Evolutionary conservation across 1,140 invertebrate species (phyloP).

Genomic region (Magallana gigas): DNA sequence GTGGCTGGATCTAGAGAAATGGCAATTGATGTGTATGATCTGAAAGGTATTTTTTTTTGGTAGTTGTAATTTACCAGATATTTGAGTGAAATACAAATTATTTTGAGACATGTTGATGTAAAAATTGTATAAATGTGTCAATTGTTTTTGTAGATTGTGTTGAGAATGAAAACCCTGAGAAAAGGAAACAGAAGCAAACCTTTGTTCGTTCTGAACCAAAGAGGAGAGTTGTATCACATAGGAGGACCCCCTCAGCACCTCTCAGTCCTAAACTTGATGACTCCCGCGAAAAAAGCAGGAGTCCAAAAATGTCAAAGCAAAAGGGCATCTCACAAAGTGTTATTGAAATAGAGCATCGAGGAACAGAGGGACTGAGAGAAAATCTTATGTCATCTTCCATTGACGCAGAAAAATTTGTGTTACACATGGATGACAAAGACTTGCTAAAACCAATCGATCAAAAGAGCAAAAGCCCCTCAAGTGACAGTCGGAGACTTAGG

Average conservation of each 20-base stretch:
- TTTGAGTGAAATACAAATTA: not conserved
- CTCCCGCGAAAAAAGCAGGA: constrained; percentile 53
- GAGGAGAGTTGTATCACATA: constrained; percentile 67
- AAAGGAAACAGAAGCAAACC: constrained; percentile 61
- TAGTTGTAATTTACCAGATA: not conserved
- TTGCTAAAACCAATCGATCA: constrained; percentile 49
- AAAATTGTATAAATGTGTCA: not conserved
- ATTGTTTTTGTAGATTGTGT: constrained; percentile 14
- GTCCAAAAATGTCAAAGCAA: constrained; percentile 44
- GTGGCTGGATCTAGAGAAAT: constrained; percentile 62
- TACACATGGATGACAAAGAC: constrained; percentile 52
- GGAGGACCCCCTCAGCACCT: constrained; percentile 71
- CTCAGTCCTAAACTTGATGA: constrained; percentile 65
- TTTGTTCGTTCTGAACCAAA: constrained; percentile 73
- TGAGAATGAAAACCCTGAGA: constrained; percentile 34
- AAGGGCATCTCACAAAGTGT: constrained; percentile 38
- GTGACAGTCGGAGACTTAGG: constrained; percentile 31
- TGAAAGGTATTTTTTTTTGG: constrained; percentile 46
- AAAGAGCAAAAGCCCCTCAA: constrained; percentile 44
- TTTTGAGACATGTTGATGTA: too few species aligned
- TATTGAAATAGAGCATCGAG: constrained; percentile 5
- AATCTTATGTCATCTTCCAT: constrained; percentile 43
- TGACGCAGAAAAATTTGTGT: constrained; percentile 57
- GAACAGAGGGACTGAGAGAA: constrained; percentile 39
- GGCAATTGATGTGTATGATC: constrained; percentile 65